Evolutionary conservation across 2,888 invertebrate genomes (phyloP), one percentile per base, ranked within the genome.

Genomic region (Hypercompe scribonia): DNA sequence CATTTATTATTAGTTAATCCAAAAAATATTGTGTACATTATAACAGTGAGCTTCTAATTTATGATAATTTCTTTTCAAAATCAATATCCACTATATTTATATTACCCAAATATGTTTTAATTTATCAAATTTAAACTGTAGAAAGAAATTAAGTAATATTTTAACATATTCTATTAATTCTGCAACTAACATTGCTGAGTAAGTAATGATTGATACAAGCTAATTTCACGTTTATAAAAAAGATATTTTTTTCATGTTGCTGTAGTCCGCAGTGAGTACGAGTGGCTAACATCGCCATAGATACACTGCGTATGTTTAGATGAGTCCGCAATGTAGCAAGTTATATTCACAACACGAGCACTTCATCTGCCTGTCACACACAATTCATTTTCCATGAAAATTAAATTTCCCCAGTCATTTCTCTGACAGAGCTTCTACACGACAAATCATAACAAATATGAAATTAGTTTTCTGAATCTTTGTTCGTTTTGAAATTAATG

Each of bases 371-470:
- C 76, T 79, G 78, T 79, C 79, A 82, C 72, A 74, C 75, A 79
- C 76, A 81, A 78, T 78, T 78, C 79, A 72, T 65, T 80, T 76
- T 73, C 75, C 76, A 76, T 84, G 82, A 83, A 81, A 84, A 84
- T 81, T 74, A 80, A 82, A 83, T 85, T 84, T 84, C 76, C 77
- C 65, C 73, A 74, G 78, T 76, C 80, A 82, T 84, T 81, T 78
- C 78, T 81, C 75, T 79, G 78, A 67, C 69, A 69, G 54, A 28
- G 31, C 18, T 72, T 74, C 61, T 67, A 74, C 72, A 74, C 77
- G 80, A 81, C 84, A 84, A 86, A 84, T 84, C 81, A 80, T 78
- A 84, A 82, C 80, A 81, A 86, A 78, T 81, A 82, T 78, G 72
- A 85, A 85, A 85, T 82, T 86, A 80, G 81, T 83, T 84, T 82